phyloP scores from a whole-genome alignment of 2,113 vertebrate genomes.

The Hippoglossus stenolepis region DNA sequence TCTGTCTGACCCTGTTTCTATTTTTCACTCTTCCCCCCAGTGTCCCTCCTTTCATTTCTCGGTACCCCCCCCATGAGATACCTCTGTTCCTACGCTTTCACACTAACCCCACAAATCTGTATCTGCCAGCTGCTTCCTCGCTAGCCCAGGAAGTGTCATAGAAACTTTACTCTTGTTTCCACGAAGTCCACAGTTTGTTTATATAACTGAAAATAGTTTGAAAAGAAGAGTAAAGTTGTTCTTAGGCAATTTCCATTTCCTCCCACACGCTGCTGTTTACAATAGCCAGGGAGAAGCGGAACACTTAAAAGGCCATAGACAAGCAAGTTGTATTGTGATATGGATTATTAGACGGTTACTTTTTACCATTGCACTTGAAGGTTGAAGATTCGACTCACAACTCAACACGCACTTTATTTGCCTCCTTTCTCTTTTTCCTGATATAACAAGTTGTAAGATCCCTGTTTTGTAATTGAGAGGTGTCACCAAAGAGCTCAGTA shows the following conservation, averaged over 20 bases:
- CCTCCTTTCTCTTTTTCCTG: neutral
- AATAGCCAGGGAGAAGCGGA: slow-evolving; percentile 8
- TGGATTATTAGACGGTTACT: neutral
- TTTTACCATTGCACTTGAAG: neutral
- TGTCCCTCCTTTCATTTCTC: slow-evolving; percentile 12
- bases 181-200: slow-evolving; percentile 5
- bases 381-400: neutral
- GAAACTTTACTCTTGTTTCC: slow-evolving; percentile 5
- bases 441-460: neutral
- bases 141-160: neutral
- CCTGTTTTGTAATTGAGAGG: neutral
- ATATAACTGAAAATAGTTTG: slow-evolving; percentile 19
- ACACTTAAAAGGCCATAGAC: slow-evolving; percentile 10
- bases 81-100: neutral
- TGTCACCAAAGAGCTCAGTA: slow-evolving; percentile 14
- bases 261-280: slow-evolving; percentile 29
- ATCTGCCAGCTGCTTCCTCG: slow-evolving; percentile 10
- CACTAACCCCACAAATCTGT: neutral
- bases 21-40: neutral
- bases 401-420: neutral
- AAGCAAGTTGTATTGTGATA: neutral
- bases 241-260: slow-evolving; percentile 32
- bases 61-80: neutral
- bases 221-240: slow-evolving; percentile 5
- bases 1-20: neutral